Percentiles rank a stretch among this genome's conserved stretches.
Conservation (phyloP, 2,888 invertebrate genomes). For the Aphidius colemani region DNA sequence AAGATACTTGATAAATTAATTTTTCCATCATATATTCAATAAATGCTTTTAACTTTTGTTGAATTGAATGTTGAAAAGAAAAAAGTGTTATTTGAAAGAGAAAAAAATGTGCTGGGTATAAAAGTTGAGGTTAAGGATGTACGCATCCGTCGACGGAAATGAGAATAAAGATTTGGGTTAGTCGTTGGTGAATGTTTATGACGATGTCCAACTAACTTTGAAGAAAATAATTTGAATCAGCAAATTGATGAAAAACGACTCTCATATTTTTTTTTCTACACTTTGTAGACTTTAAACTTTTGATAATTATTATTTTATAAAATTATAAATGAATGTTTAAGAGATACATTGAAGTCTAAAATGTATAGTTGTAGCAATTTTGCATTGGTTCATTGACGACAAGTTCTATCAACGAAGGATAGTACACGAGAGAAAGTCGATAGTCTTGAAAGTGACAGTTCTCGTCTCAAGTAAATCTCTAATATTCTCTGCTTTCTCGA, state of each 20-base stretch:
- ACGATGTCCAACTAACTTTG: conserved; percentile 20
- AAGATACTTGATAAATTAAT: too few species aligned
- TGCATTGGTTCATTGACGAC: too few species aligned
- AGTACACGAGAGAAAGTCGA: not conserved
- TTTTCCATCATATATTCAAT: too few species aligned
- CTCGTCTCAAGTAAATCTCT: conserved; percentile 27
- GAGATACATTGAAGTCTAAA: too few species aligned
- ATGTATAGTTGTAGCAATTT: too few species aligned
- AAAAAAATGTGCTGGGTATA: not conserved
- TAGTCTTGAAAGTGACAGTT: conserved; percentile 34
- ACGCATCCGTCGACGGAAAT: conserved; percentile 39
- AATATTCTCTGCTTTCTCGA: conserved; percentile 29
- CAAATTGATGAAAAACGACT: conserved; percentile 25
- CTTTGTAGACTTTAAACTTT: too few species aligned
- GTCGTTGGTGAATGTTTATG: conserved; percentile 41
- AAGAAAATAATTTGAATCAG: conserved; percentile 29
- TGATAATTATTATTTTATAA: not conserved
- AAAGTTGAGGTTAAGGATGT: not conserved
- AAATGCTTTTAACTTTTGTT: too few species aligned
- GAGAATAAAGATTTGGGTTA: conserved; percentile 38
- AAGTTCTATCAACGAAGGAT: not conserved
- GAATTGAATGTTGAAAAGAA: not conserved
- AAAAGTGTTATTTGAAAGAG: not conserved
- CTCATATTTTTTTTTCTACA: too few species aligned
- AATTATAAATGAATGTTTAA: too few species aligned